Base-by-base conservation (phyloP, 2,888 invertebrate species). In the Prosopocoilus inquinatus region DNA sequence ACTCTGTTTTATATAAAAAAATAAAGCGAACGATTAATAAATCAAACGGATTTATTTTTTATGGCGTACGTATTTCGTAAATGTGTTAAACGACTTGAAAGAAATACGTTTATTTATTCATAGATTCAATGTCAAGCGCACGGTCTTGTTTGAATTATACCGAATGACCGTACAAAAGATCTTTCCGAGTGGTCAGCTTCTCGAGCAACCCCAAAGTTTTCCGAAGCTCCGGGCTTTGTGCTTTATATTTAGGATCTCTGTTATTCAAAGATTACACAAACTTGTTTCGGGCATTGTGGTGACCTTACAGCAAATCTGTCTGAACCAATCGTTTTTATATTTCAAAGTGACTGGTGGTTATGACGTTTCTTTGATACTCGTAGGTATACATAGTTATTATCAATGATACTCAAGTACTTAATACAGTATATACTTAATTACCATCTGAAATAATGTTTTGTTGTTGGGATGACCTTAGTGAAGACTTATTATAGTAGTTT, bases 211-310 rank as follows among this genome's bases (percentile, higher is more conserved):
- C 57, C 54, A 58, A 66, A 64, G 64, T 63, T 65, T 67, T 67
- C 64, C 64, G 65, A 67, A 64, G 61, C 66, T 67, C 68, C 65
- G 64, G 64, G 65, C 20, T 64, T 61, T 61, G 60, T 62, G 61
- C 66, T 69, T 71, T 69, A 69, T 68, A 63, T 64, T 63, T 61
- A 64, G 20, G 7, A 63, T 69, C 63, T 67, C 67, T 70, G 65
- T 65, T 67, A 70, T 71, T 70, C 67, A 71, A 70, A 70, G 67
- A 66, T 63, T 66, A 65, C 64, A 64, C 66, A 66, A 65, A 69
- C 68, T 69, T 67, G 68, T 70, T 28, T 64, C 64, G 59, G 55
- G 65, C 60, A 68, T 65, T 63, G 63, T 67, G 20, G 20, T 57
- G 51, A 53, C 55, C 55, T 57, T 60, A 28, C 20, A 28, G 20